Evolutionary conservation across 2,888 invertebrate species (phyloP), one percentile per base, ranked within the genome.

Genomic region (Acleris literana): DNA sequence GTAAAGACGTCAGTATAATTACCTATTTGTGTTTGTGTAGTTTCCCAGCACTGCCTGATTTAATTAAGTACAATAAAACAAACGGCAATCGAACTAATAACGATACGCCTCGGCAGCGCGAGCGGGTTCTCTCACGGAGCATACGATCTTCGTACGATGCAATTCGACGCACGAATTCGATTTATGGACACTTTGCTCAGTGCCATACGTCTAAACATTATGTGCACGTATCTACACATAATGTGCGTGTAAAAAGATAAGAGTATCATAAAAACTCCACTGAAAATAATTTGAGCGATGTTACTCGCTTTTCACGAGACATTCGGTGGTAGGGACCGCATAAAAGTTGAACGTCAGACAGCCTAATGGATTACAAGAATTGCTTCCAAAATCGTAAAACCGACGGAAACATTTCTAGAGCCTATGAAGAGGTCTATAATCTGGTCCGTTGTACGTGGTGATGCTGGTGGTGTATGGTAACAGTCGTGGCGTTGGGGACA

Each of bases 291-390:
- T 91, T 91, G 88, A 89, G 90, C 85, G 84, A 90, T 87, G 87
- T 87, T 88, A 86, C 80, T 86, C 89, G 88, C 83, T 85, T 84
- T 87, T 80, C 84, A 85, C 82, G 89, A 88, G 89, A 90, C 91
- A 87, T 89, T 87, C 87, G 73, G 87, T 85, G 86, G 89, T 91
- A 87, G 87, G 88, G 85, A 79, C 83, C 85, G 82, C 85, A 91
- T 92, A 91, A 92, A 92, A 90, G 81, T 89, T 87, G 86, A 88
- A 87, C 87, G 88, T 88, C 85, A 87, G 86, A 88, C 85, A 79
- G 81, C 80, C 87, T 91, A 92, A 92, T 92, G 92, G 90, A 92
- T 92, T 92, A 92, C 87, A 90, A 89, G 87, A 88, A 90, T 87
- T 89, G 88, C 87, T 82, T 85, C 76, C 85, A 87, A 66, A 66